Evolutionary conservation across 2,113 vertebrate genomes (phyloP).

Genomic region (Riparia riparia): DNA sequence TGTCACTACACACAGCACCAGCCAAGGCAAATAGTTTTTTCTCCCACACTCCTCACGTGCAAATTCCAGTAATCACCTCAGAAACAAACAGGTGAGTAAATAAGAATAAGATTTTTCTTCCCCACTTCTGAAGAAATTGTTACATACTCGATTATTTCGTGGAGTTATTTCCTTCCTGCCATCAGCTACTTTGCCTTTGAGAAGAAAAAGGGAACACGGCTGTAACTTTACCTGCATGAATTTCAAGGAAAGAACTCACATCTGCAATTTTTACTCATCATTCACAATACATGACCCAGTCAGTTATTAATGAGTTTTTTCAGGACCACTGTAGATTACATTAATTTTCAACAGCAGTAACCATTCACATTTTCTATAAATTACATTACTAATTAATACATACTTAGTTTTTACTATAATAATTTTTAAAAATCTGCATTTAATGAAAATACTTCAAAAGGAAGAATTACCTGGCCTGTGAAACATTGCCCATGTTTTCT

Average conservation of each 20-base stretch:
- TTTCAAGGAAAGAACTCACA: neutral
- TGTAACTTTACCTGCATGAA: neutral
- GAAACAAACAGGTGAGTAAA: constrained; percentile 34
- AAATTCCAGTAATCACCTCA: neutral
- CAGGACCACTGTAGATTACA: neutral
- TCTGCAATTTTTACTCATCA: neutral
- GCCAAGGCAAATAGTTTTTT: neutral
- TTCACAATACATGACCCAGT: neutral
- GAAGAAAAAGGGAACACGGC: neutral
- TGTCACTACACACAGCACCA: neutral
- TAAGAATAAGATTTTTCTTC: neutral
- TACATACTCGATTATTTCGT: neutral
- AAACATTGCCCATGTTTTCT: neutral
- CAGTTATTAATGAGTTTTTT: neutral
- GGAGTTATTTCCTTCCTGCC: neutral
- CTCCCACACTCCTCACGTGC: constrained; percentile 1
- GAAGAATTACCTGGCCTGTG: neutral
- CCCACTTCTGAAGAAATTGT: neutral
- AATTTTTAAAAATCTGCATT: neutral
- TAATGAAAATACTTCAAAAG: neutral
- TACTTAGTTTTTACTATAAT: neutral
- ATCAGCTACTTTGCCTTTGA: neutral
- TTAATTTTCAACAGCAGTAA: neutral
- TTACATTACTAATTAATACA: neutral
- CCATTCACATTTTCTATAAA: neutral